Base-by-base conservation (phyloP, 2,797 vertebrate species). In the Pogonophryne albipinna region DNA sequence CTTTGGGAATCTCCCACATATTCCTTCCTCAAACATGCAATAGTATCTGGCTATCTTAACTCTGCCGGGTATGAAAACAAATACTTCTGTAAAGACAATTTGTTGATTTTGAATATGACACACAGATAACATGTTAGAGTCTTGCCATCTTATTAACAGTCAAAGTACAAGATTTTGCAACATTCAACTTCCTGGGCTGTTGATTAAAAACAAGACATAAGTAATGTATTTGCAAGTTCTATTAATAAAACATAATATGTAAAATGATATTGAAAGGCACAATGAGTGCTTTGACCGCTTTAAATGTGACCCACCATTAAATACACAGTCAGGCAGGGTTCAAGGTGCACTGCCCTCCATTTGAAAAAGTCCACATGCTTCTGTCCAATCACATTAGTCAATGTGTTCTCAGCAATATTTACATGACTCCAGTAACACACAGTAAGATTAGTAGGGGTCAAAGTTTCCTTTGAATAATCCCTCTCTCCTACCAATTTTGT, bases 381-480 rank as follows among this genome's bases (percentile, higher is more conserved):
- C 71, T 86, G 81, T 87, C 87, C 87, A 87, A 62, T 91, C 82
- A 85, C 71, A 78, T 88, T 72, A 69, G 78, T 72, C 69, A 61
- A 69, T 71, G 60, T 82, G 85, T 82, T 86, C 75, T 82, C 72
- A 79, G 84, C 74, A 79, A 91, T 94, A 91, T 92, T 93, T 93
- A 78, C 87, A 87, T 79, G 87, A 86, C 92, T 90, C 77, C 71
- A 86, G 87, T 88, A 74, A 85, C 81, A 90, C 71, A 64, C 64
- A 63, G 76, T 72, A 68, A 86, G 84, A 91, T 92, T 91, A 91
- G 56, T 66, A 73, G 14, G 78, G 92, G 87, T 91, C 91, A 90
- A 91, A 89, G 90, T 92, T 88, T 89, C 23, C 77, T 23, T 78
- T 87, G 71, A 78, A 77, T 75, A 85, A 86, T 89, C 75, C 13